phyloP scores from a whole-genome alignment of 2,888 invertebrate species.

The Campaea margaritaria region DNA sequence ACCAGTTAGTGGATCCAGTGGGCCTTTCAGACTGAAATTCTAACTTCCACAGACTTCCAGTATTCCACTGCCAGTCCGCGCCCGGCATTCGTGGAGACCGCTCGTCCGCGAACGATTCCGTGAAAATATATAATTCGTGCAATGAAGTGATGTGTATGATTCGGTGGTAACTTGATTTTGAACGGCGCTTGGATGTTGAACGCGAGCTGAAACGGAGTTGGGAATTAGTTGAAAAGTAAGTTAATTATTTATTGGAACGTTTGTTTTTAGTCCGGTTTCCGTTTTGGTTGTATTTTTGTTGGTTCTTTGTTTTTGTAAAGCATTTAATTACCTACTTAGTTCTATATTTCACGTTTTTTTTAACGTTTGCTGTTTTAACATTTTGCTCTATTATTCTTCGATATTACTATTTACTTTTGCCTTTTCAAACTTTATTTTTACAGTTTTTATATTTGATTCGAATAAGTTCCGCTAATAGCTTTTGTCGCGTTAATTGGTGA shows the following conservation, averaged over 20 bases:
- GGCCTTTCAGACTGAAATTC: neutral
- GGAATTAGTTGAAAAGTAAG: constrained; percentile 17
- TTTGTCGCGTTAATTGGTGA: too few relatives aligned
- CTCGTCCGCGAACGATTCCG: constrained; percentile 24
- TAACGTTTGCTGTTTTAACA: too few relatives aligned
- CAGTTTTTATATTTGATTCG: too few relatives aligned
- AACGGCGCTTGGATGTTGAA: constrained; percentile 24
- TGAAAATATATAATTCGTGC: constrained; percentile 40
- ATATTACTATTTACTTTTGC: too few relatives aligned
- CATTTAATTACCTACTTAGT: too few relatives aligned
- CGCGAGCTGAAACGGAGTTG: constrained; percentile 11
- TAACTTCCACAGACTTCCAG: neutral
- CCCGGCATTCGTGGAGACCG: neutral
- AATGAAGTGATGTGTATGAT: constrained; percentile 24
- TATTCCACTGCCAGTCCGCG: constrained; percentile 10
- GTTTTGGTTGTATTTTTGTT: neutral
- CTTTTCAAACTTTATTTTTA: too few relatives aligned
- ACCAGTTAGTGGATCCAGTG: constrained; percentile 8
- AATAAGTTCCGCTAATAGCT: too few relatives aligned
- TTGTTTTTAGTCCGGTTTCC: neutral
- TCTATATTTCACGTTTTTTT: too few relatives aligned
- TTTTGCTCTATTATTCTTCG: too few relatives aligned
- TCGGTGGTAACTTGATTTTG: constrained; percentile 14
- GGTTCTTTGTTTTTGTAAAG: too few relatives aligned
- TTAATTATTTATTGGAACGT: neutral